Evolutionary conservation across 2,888 invertebrate genomes (phyloP), one percentile per base, ranked within the genome.

Genomic region (Zaprionus bogoriensis): DNA sequence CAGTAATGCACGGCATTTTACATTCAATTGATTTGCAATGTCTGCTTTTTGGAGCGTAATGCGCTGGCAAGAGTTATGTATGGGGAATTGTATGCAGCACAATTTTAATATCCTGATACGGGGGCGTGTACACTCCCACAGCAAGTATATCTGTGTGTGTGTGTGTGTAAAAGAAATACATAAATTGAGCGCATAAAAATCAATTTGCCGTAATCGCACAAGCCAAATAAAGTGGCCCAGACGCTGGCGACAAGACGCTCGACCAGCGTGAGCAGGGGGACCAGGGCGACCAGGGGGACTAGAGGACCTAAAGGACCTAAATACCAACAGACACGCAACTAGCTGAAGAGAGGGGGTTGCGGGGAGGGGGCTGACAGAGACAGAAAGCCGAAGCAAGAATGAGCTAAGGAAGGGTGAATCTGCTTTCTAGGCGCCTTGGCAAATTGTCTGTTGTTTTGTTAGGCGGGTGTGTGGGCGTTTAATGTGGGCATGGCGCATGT

Each of bases 141-240:
- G 9, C 23, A 1, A 14, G 4, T 20, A 44, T 22, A 27, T 44
- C 41, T 32, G 38, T 19, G 28, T 6, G 47, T 6, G 45, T 25
- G 46, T 64, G 48, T 61, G 67, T 63, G 59, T 63, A 46, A 51
- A 45, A 48, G 46, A 74, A 74, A 82, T 66, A 67, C 69, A 77
- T 80, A 82, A 86, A 84, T 86, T 70, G 87, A 77, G 78, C 65
- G 74, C 78, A 82, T 86, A 82, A 86, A 82, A 82, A 82, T 87
- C 87, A 84, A 82, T 82, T 86, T 82, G 64, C 69, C 82, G 81
- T 81, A 72, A 86, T 84, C 87, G 83, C 81, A 83, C 59, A 75
- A 62, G 63, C 64, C 77, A 82, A 76, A 85, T 82, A 76, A 77
- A 78, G 66, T 63, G 64, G 60, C 50, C 47, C 61, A 64, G 64